Percentiles rank a stretch among this genome's conserved stretches.
Conservation (phyloP, 2,888 invertebrate genomes). For the Scaptomyza cyrtandrae region DNA sequence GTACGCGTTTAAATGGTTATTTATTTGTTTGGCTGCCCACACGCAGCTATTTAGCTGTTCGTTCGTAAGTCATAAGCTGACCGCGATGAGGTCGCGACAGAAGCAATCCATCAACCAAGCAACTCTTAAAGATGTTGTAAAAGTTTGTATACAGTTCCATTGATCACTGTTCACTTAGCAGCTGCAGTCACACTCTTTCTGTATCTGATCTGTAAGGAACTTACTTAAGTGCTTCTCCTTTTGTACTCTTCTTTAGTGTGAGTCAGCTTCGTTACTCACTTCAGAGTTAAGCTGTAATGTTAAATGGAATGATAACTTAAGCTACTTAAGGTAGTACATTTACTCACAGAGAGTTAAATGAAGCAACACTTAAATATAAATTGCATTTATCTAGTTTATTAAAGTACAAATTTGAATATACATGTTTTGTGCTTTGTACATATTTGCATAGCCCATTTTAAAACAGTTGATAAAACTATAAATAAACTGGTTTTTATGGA, state of each 20-base stretch:
- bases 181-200: background rate
- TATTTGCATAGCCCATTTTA: no score
- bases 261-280: background rate
- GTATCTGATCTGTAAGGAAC: conserved; percentile 6
- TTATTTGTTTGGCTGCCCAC: conserved; percentile 42
- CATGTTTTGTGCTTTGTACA: no score
- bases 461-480: no score
- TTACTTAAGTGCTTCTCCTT: background rate
- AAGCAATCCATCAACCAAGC: conserved; percentile 30
- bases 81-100: conserved; percentile 11
- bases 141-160: background rate
- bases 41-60: conserved; percentile 2
- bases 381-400: no score
- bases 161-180: background rate
- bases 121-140: conserved; percentile 1
- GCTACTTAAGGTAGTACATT: background rate
- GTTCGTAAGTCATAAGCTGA: conserved; percentile 4
- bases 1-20: conserved; percentile 56
- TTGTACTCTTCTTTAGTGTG: background rate
- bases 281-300: no score
- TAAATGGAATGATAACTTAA: background rate
- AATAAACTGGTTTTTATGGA: background rate
- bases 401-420: no score
- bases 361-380: no score
- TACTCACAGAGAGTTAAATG: no score